Conservation (phyloP, 1,140 invertebrate genomes). For the Drosophila guanche region DNA sequence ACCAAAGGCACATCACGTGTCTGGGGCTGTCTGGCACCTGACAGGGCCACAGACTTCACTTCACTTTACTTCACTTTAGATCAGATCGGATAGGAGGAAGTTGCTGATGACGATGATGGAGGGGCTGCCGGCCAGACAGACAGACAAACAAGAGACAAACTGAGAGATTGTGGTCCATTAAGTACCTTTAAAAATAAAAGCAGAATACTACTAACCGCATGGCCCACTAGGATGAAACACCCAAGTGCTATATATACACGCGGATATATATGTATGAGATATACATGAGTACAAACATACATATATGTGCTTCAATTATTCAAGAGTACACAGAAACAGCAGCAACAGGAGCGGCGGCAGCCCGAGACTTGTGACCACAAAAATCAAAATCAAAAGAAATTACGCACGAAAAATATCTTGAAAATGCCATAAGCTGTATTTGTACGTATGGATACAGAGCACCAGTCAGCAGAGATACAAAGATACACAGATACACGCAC, state of each 20-base stretch:
- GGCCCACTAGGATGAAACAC: conserved; percentile 66
- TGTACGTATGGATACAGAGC: conserved; percentile 15
- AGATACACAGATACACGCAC: conserved; percentile 17
- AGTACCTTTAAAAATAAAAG: conserved; percentile 81
- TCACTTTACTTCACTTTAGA: conserved; percentile 14
- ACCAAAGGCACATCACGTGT: conserved; percentile 51
- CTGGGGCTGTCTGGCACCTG: conserved; percentile 60
- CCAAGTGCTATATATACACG: conserved; percentile 20
- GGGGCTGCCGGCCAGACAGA: conserved; percentile 25
- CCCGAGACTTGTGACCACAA: conserved; percentile 40
- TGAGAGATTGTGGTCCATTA: conserved; percentile 74
- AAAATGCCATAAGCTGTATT: conserved; percentile 79
- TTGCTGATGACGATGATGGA: conserved; percentile 38
- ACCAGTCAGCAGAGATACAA: conserved; percentile 22
- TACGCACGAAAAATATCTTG: conserved; percentile 79
- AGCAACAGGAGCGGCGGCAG: neutral
- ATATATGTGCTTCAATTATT: conserved; percentile 52
- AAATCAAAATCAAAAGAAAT: conserved; percentile 68
- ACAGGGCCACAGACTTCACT: conserved; percentile 32
- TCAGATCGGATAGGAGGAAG: conserved; percentile 31
- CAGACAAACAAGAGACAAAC: neutral
- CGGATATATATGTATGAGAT: no score
- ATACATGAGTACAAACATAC: conserved; percentile 6
- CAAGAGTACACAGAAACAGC: conserved; percentile 59
- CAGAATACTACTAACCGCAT: conserved; percentile 77